Conservation (phyloP, 2,888 invertebrate genomes). For the Ochropleura leucogaster region DNA sequence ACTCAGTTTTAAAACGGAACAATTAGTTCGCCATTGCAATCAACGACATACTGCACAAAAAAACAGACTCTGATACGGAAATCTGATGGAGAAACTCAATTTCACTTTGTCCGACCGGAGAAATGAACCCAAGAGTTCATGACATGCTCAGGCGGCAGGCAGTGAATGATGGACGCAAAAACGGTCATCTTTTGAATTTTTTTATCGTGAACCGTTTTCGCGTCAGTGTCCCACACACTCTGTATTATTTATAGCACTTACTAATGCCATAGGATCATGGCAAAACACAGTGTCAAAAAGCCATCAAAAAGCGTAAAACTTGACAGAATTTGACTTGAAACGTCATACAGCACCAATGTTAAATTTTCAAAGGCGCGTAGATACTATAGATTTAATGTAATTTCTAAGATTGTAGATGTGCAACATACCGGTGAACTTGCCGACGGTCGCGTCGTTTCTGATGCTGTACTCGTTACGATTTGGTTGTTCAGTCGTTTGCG, state of each 20-base stretch:
- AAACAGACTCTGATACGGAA: not conserved
- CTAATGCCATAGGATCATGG: not conserved
- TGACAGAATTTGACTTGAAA: conserved; percentile 1
- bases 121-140: not conserved
- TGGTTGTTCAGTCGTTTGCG: conserved; percentile 67
- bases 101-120: not conserved
- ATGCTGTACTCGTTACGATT: conserved; percentile 70
- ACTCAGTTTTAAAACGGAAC: too few species aligned
- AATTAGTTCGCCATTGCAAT: not conserved
- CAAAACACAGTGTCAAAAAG: conserved; percentile 9
- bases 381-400: not conserved
- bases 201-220: too few species aligned
- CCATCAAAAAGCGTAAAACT: conserved; percentile 1
- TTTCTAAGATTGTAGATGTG: conserved; percentile 40
- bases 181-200: too few species aligned
- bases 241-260: not conserved
- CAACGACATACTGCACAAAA: not conserved
- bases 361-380: not conserved
- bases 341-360: conserved; percentile 5
- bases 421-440: conserved; percentile 67
- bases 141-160: not conserved
- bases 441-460: conserved; percentile 72
- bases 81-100: not conserved
- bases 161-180: not conserved
- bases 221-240: too few species aligned